Conservation (phyloP, 2,113 vertebrate genomes). For the Chloebia gouldiae region DNA sequence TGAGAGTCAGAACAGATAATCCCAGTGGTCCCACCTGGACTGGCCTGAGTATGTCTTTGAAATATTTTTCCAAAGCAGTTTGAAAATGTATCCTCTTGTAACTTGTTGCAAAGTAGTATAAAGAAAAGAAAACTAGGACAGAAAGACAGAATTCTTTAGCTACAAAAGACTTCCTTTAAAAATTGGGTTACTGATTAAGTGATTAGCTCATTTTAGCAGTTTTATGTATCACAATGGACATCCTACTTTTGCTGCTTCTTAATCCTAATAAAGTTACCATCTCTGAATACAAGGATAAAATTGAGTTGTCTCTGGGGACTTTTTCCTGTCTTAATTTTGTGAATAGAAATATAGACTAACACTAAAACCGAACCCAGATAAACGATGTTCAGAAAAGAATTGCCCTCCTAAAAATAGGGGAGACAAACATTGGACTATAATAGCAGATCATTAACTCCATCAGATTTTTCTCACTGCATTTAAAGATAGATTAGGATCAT, state of each 20-base stretch:
- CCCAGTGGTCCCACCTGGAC: background rate
- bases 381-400: background rate
- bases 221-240: background rate
- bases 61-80: background rate
- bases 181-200: background rate
- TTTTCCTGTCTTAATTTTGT: background rate
- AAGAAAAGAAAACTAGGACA: background rate
- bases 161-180: background rate
- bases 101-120: background rate
- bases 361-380: background rate
- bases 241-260: background rate
- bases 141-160: background rate
- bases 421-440: background rate
- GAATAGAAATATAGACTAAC: background rate
- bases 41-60: background rate
- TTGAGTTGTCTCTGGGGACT: background rate
- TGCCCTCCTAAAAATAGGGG: background rate
- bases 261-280: background rate
- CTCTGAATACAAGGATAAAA: background rate
- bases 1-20: background rate
- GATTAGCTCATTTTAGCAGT: background rate
- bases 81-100: background rate
- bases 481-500: background rate
- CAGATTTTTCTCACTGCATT: background rate
- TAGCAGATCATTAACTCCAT: background rate